Base-by-base conservation (phyloP, 2,797 vertebrate species). In the Acrossocheilus fasciatus region DNA sequence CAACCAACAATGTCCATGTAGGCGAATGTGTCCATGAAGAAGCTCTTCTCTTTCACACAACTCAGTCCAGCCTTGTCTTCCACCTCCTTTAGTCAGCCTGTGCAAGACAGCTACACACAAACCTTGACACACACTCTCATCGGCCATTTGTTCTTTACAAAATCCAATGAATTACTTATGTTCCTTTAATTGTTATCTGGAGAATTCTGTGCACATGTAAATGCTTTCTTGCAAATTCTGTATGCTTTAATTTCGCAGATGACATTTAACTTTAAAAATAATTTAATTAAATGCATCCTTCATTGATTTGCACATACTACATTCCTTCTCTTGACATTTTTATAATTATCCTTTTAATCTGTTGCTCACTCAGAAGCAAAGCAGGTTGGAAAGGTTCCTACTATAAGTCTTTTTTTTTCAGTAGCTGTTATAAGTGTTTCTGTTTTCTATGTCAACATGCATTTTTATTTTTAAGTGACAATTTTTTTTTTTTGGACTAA, bases 241-340 rank as follows among this genome's bases (percentile, higher is more conserved):
- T 18, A 45, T 70, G 41, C 39, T 81, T 36, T 80, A 14, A 80
- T 82, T 88, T 88, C 50, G 36, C 26, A 86, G 41, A 82, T 82
- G 73, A 43, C 83, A 85, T 85, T 82, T 85, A 36, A 69, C 45
- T 72, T 77, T 9, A 39, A 47, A 78, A 20, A 41, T 70, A 0
- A 5, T 82, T 41, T 68, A 7, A 73, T 64, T 43, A 79, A 70
- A 66, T 43, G 34, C n/a, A 78, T 34, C 26, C 20, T 54, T 57
- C 66, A 41, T 66, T 88, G 66, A 88, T 86, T 86, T 72, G 34
- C n/a, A 64, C 68, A 59, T 57, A 39, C 54, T 74, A 83, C 17
- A 26, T 59, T 64, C 18, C 69, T 66, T 45, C 66, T 83, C 66
- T 83, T 88, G 79, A 88, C 64, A 77, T 83, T 85, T 82, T 64